Evolutionary conservation across 1,140 invertebrate species (phyloP).

Genomic region (Eumaeus atala): DNA sequence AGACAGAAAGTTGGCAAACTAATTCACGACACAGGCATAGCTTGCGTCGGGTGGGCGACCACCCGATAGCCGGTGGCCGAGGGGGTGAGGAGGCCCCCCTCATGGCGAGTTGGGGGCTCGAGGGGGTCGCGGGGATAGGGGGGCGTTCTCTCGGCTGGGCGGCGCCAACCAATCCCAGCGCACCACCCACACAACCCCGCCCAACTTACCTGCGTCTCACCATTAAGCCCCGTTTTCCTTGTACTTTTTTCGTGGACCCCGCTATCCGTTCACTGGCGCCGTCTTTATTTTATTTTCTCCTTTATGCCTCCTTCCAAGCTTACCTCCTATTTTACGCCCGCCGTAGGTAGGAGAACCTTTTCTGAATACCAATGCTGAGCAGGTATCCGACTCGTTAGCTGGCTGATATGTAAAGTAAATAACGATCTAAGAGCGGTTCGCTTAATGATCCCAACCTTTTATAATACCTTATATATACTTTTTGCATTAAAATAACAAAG

Average conservation of each 20-base stretch:
- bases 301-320: constrained; percentile 66
- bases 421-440: constrained; percentile 47
- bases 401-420: constrained; percentile 71
- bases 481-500: too few relatives aligned
- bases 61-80: constrained; percentile 41
- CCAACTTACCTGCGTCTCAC: constrained; percentile 67
- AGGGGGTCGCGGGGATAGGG: constrained; percentile 22
- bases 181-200: constrained; percentile 56
- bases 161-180: constrained; percentile 62
- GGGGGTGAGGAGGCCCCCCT: constrained; percentile 28
- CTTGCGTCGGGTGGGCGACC: constrained; percentile 45
- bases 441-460: constrained; percentile 13
- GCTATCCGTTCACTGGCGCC: constrained; percentile 53
- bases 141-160: constrained; percentile 62
- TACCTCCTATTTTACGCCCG: constrained; percentile 70
- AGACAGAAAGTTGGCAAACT: constrained; percentile 72
- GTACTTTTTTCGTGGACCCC: constrained; percentile 68
- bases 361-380: constrained; percentile 70
- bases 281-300: constrained; percentile 73
- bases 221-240: constrained; percentile 62
- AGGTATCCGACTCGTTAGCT: constrained; percentile 69
- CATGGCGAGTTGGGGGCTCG: too few relatives aligned
- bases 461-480: not conserved
- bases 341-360: constrained; percentile 66
- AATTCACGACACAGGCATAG: constrained; percentile 72